phyloP scores from a whole-genome alignment of 2,888 invertebrate species.

The Lithophane socia region DNA sequence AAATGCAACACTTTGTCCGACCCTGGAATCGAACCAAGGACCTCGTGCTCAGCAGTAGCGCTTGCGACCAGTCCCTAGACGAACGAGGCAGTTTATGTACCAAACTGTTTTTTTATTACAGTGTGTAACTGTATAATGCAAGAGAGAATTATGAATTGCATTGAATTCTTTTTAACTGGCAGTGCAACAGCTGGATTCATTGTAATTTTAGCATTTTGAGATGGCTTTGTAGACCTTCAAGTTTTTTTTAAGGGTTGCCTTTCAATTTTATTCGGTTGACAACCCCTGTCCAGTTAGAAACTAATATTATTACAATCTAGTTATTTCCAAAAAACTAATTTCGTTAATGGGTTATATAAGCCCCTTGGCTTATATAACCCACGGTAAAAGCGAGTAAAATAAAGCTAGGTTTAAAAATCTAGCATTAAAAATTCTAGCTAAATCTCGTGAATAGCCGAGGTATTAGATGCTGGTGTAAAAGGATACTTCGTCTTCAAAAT shows the following conservation, averaged over 20 bases:
- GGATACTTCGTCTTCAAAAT: slow-evolving; percentile 48
- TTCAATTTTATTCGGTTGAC: neutral
- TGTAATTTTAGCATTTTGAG: neutral
- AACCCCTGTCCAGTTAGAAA: neutral
- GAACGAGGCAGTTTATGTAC: neutral
- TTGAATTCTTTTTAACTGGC: neutral
- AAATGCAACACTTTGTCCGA: too few species aligned
- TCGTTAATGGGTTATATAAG: slow-evolving; percentile 48
- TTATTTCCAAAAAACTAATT: slow-evolving; percentile 49
- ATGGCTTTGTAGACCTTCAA: neutral
- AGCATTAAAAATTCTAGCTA: slow-evolving; percentile 41
- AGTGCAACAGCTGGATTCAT: neutral
- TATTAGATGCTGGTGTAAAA: slow-evolving; percentile 40
- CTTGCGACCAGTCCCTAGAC: too few species aligned
- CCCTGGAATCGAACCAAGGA: too few species aligned
- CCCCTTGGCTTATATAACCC: slow-evolving; percentile 4
- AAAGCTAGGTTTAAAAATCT: slow-evolving; percentile 41
- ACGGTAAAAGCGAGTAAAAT: slow-evolving; percentile 38
- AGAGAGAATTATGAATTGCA: neutral
- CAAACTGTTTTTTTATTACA: neutral
- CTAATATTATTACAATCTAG: slow-evolving; percentile 2
- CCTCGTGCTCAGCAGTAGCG: too few species aligned
- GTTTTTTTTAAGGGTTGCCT: too few species aligned
- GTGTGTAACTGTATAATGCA: neutral
- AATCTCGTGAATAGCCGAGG: slow-evolving; percentile 39